Evolutionary conservation across 2,797 vertebrate genomes (phyloP).

Genomic region (Urocyon cinereoargenteus): DNA sequence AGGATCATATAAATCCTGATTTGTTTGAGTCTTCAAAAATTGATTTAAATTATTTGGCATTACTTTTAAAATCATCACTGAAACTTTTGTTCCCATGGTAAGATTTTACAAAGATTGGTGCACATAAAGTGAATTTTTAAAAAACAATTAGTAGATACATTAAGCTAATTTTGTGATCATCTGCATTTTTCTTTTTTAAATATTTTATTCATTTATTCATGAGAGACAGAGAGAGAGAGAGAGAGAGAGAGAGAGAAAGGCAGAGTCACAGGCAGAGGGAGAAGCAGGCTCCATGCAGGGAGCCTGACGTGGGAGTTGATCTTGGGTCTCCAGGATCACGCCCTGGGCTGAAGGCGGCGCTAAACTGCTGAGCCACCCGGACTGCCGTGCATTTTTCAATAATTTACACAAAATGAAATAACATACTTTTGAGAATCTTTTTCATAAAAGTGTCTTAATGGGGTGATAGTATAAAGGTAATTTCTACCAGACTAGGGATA

Average conservation of each 20-base stretch:
- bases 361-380: no score
- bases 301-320: no score
- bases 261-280: no score
- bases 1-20: not conserved
- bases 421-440: not conserved
- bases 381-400: not conserved
- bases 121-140: not conserved
- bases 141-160: not conserved
- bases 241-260: no score
- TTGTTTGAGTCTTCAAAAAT: not conserved
- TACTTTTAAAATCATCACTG: slow-evolving; percentile 4
- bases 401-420: not conserved
- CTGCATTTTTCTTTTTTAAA: not conserved
- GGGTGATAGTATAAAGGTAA: not conserved
- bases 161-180: not conserved
- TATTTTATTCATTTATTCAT: no score
- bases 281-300: no score
- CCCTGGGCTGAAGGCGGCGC: no score
- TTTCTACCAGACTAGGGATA: not conserved
- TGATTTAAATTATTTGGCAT: not conserved
- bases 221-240: no score
- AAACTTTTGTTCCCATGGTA: not conserved
- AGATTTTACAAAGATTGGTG: slow-evolving; percentile 6
- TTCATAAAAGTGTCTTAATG: not conserved
- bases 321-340: no score